A percentile compares a stretch with the other conserved stretches of the same genome.
These are phyloP conservation scores for Andrena camellia DNA, from an alignment of 2,888 invertebrate species.

Conservation along the genomic window DNA sequence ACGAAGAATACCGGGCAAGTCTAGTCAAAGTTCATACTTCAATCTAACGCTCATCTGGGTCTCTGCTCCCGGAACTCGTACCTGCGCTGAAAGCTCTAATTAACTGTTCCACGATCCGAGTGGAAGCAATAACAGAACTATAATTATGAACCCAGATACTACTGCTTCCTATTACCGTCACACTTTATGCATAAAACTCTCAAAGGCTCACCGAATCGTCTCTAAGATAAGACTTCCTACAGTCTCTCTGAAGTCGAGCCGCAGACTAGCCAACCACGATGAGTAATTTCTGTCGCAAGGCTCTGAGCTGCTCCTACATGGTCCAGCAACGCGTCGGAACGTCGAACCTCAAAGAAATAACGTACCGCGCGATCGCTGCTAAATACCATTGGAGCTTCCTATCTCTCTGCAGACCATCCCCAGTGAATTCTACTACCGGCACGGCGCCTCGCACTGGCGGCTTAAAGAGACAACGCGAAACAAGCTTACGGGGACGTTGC, in stretches of 20 bases:
- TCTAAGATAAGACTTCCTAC: not conserved
- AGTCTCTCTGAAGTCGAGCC: not conserved
- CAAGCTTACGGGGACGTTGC: conserved; percentile 33
- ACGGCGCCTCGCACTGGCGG: not conserved
- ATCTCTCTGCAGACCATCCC: not conserved
- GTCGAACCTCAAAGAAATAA: not conserved
- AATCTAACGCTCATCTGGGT: not conserved
- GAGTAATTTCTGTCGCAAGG: not conserved
- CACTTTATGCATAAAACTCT: not conserved
- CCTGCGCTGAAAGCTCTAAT: not conserved
- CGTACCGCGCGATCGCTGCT: not conserved
- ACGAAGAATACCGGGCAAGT: not conserved
- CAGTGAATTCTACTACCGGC: conserved; percentile 8
- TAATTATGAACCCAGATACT: too few species aligned
- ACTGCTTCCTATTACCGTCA: too few species aligned
- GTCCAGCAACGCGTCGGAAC: conserved; percentile 10
- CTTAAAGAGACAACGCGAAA: conserved; percentile 21
- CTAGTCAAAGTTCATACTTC: not conserved
- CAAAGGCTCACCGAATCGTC: not conserved
- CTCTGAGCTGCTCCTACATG: not conserved
- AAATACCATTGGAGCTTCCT: not conserved
- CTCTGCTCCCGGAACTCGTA: not conserved
- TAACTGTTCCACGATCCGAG: not conserved
- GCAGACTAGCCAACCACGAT: not conserved
- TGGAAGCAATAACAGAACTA: not conserved